phyloP scores from a whole-genome alignment of 2,113 vertebrate species.

The Tonatia bakeri region DNA sequence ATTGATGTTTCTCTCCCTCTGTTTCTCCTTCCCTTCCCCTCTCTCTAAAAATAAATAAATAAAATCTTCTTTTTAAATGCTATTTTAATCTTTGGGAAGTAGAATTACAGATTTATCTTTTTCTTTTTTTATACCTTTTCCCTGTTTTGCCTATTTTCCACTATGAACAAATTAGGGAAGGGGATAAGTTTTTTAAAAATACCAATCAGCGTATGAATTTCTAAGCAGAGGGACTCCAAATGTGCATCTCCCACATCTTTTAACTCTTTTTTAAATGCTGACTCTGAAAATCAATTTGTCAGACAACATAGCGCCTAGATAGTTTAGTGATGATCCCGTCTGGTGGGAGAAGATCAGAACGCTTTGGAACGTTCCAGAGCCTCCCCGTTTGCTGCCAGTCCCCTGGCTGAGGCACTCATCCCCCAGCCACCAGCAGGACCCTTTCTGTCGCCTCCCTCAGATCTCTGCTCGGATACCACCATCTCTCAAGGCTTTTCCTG shows the following conservation, averaged over 20 bases:
- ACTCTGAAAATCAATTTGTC: neutral
- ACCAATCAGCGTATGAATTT: neutral
- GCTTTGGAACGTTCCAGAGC: neutral
- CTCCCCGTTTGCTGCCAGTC: accelerated
- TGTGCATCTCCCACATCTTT: neutral
- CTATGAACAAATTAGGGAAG: neutral
- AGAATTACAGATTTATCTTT: neutral
- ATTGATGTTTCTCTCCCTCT: too few relatives aligned
- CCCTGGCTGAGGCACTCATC: neutral
- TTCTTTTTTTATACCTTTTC: neutral
- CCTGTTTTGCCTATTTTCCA: neutral
- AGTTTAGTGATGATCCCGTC: neutral
- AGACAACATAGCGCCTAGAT: neutral
- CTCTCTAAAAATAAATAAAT: too few relatives aligned
- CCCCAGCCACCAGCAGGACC: neutral
- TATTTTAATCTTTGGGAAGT: neutral
- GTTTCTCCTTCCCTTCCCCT: too few relatives aligned
- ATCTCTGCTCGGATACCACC: neutral
- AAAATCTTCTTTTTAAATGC: too few relatives aligned
- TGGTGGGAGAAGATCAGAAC: neutral
- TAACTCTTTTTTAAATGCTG: neutral
- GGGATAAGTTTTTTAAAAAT: neutral
- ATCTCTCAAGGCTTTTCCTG: neutral
- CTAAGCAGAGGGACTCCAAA: neutral
- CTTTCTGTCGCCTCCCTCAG: neutral